Conservation (phyloP, 2,797 vertebrate species). For the Benthosema pterotum region DNA sequence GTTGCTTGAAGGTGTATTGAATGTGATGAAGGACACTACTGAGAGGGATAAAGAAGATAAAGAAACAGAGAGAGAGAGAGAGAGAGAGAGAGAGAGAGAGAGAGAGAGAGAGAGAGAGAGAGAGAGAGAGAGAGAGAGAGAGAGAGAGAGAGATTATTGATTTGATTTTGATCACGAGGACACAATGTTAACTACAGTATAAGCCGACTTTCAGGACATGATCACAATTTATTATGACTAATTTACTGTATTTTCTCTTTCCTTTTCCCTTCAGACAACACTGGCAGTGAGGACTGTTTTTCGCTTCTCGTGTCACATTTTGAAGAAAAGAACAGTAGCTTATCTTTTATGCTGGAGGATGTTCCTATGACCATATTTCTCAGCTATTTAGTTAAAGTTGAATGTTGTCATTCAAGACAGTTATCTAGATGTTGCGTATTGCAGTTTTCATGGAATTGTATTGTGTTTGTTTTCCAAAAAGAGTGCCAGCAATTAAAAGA, state of each 20-base stretch:
- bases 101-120: no score
- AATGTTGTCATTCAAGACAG: no score
- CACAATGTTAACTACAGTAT: constrained; percentile 47
- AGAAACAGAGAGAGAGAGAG: constrained; percentile 24
- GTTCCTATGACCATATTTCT: constrained; percentile 22
- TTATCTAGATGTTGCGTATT: constrained; percentile 24
- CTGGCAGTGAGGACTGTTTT: constrained; percentile 38
- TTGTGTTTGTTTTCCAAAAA: constrained; percentile 44
- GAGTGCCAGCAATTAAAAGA: constrained; percentile 36
- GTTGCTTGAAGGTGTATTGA: constrained; percentile 57
- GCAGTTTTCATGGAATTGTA: constrained; percentile 30
- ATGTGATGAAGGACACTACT: neutral
- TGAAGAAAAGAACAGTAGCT: constrained; percentile 31
- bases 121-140: constrained; percentile 8
- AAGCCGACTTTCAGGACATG: constrained; percentile 52
- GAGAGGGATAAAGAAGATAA: neutral
- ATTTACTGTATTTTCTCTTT: constrained; percentile 52
- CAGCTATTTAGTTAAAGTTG: constrained; percentile 7
- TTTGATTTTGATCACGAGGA: constrained; percentile 52
- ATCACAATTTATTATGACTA: constrained; percentile 49
- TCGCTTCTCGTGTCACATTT: constrained; percentile 32
- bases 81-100: no score
- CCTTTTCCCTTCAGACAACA: constrained; percentile 50
- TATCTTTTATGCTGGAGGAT: constrained; percentile 27
- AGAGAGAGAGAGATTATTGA: no score